Percentiles rank a stretch among this genome's conserved stretches.
phyloP scores from a whole-genome alignment of 2,797 vertebrate species.

The Sebastolobus altivelis region DNA sequence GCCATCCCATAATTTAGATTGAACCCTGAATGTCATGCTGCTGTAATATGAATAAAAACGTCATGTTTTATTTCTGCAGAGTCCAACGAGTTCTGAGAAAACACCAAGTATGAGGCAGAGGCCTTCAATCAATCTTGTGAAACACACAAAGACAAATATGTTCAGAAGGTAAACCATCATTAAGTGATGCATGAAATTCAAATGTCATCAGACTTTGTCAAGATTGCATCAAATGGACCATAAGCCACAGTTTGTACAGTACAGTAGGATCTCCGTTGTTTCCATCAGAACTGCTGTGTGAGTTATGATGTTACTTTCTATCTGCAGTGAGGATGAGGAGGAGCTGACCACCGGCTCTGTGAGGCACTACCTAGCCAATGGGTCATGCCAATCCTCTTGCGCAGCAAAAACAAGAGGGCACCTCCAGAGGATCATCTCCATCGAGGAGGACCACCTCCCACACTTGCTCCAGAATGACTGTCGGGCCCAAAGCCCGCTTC shows the following conservation, averaged over 20 bases:
- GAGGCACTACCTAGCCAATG: slow-evolving; percentile 78
- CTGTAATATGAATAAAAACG: neutral
- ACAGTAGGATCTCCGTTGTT: neutral
- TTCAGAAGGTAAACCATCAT: slow-evolving; percentile 83
- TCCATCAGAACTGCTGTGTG: neutral
- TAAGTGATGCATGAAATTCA: neutral
- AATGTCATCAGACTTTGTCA: neutral
- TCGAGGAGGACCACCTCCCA: slow-evolving; percentile 94
- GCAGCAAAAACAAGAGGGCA: slow-evolving; percentile 47
- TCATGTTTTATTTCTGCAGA: slow-evolving; percentile 80
- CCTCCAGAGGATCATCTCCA: slow-evolving; percentile 94
- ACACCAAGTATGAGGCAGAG: slow-evolving; percentile 80
- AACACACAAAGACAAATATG: slow-evolving; percentile 79
- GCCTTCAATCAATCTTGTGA: slow-evolving; percentile 79
- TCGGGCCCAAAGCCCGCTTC: slow-evolving; percentile 70
- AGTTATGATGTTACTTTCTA: neutral
- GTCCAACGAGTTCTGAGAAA: slow-evolving; percentile 77
- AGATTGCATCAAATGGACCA: neutral
- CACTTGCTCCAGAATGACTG: slow-evolving; percentile 85
- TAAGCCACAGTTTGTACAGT: neutral
- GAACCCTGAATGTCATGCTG: neutral
- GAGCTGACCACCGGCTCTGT: slow-evolving; percentile 70
- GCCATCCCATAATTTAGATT: neutral
- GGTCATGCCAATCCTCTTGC: slow-evolving; percentile 28
- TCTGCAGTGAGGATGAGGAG: slow-evolving; percentile 84